These are phyloP conservation scores for Bradypodion pumilum DNA, from an alignment of 2,797 vertebrate species.

Conservation along the genomic window DNA sequence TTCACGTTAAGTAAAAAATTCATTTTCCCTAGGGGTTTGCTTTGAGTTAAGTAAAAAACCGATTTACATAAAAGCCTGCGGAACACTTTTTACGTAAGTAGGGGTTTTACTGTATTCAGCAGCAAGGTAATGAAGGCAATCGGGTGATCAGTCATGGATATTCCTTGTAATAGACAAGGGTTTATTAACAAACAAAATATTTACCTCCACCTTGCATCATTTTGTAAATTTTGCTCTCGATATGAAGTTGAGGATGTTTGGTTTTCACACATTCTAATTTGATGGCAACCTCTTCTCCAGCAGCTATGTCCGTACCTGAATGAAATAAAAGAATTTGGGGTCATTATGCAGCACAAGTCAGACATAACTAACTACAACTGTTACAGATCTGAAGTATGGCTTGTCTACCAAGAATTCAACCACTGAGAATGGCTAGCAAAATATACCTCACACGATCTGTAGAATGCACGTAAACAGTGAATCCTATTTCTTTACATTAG, in stretches of 20 bases:
- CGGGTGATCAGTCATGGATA: not conserved
- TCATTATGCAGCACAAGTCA: not conserved
- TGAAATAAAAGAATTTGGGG: constrained; percentile 29
- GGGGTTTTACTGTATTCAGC: too few relatives aligned
- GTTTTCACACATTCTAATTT: constrained; percentile 98
- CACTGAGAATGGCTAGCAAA: not conserved
- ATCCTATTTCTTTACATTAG: not conserved
- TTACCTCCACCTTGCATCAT: constrained; percentile 98
- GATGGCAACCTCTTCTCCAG: constrained; percentile 94
- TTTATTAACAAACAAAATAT: constrained; percentile 1
- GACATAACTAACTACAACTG: constrained; percentile 11
- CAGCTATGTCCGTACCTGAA: constrained; percentile 92
- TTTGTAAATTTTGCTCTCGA: constrained; percentile 98
- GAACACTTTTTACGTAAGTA: too few relatives aligned
- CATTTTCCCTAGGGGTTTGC: too few relatives aligned
- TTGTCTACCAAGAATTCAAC: not conserved
- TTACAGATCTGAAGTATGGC: not conserved
- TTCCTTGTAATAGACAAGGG: not conserved
- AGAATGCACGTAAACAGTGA: not conserved
- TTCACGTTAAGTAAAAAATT: too few relatives aligned
- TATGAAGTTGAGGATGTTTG: constrained; percentile 94
- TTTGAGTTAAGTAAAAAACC: too few relatives aligned
- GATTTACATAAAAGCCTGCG: too few relatives aligned
- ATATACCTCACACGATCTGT: not conserved
- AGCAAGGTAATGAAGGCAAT: not conserved